A percentile compares a stretch with the other conserved stretches of the same genome.
phyloP scores from a whole-genome alignment of 2,888 invertebrate species.

The Coleophora flavipennella region DNA sequence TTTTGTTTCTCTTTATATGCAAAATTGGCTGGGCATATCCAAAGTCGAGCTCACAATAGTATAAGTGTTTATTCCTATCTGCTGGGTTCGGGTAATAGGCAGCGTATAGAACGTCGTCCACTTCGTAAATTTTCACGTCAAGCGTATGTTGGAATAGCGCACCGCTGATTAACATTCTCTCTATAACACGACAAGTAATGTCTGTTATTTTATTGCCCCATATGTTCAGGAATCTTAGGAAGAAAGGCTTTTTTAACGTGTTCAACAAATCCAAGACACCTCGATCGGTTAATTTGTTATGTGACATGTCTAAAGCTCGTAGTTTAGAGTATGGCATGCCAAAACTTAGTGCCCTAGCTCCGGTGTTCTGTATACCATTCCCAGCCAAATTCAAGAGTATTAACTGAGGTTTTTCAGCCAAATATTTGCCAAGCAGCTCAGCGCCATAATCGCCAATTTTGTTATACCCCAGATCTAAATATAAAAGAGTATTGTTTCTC shows the following conservation, averaged over 20 bases:
- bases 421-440: conserved; percentile 65
- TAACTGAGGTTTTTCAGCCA: conserved; percentile 60
- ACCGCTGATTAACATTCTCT: conserved; percentile 49
- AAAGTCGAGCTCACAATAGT: conserved; percentile 67
- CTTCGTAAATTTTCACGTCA: conserved; percentile 48
- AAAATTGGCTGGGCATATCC: conserved; percentile 51
- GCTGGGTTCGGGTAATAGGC: conserved; percentile 57
- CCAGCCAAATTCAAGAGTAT: conserved; percentile 67
- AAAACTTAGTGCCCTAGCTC: conserved; percentile 70
- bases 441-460: conserved; percentile 74
- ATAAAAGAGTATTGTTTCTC: conserved; percentile 61
- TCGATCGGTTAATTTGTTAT: conserved; percentile 67
- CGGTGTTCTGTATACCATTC: conserved; percentile 69
- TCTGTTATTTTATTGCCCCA: conserved; percentile 56
- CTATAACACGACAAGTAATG: conserved; percentile 46
- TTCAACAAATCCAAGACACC: conserved; percentile 70
- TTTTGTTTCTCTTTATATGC: conserved; percentile 44
- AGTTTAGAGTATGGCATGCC: conserved; percentile 73
- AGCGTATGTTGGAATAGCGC: conserved; percentile 47
- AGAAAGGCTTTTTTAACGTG: conserved; percentile 66
- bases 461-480: conserved; percentile 74
- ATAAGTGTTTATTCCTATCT: conserved; percentile 64
- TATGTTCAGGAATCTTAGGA: conserved; percentile 48
- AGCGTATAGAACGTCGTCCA: conserved; percentile 38
- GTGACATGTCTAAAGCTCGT: conserved; percentile 68